These are phyloP conservation scores for Hiodon tergisus DNA, from an alignment of 2,113 vertebrate species.

Conservation along the genomic window DNA sequence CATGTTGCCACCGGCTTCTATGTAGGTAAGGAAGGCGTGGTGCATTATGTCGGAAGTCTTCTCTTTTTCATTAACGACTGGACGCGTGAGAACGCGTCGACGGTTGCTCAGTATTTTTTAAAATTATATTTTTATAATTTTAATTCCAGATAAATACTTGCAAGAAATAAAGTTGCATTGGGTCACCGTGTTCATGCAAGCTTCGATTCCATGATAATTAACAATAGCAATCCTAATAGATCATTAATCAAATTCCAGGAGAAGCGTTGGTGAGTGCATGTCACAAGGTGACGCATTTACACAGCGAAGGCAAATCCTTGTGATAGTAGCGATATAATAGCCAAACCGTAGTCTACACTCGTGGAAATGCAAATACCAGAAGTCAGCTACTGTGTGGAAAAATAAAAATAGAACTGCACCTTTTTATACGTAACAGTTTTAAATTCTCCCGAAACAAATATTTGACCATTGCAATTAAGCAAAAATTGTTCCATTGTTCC, in stretches of 20 bases:
- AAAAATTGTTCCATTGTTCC: no score
- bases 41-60: slow-evolving; percentile 9
- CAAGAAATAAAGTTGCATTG: slow-evolving; percentile 23
- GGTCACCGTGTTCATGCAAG: slow-evolving; percentile 26
- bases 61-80: slow-evolving; percentile 15
- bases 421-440: no score
- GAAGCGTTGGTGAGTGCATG: slow-evolving; percentile 25
- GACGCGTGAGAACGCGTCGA: slow-evolving; percentile 13
- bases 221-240: slow-evolving; percentile 32
- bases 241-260: slow-evolving; percentile 35
- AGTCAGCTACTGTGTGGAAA: no score
- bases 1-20: slow-evolving; percentile 22
- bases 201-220: slow-evolving; percentile 38
- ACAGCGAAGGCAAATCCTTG: neutral
- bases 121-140: neutral
- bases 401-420: no score
- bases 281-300: slow-evolving; percentile 4
- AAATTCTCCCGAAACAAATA: no score
- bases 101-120: slow-evolving; percentile 1
- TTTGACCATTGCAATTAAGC: no score
- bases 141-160: neutral
- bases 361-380: no score
- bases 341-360: no score
- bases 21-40: slow-evolving; percentile 30
- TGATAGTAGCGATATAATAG: neutral